Evolutionary conservation across 1,140 invertebrate genomes (phyloP).

Genomic region (Drosophila carrolli): DNA sequence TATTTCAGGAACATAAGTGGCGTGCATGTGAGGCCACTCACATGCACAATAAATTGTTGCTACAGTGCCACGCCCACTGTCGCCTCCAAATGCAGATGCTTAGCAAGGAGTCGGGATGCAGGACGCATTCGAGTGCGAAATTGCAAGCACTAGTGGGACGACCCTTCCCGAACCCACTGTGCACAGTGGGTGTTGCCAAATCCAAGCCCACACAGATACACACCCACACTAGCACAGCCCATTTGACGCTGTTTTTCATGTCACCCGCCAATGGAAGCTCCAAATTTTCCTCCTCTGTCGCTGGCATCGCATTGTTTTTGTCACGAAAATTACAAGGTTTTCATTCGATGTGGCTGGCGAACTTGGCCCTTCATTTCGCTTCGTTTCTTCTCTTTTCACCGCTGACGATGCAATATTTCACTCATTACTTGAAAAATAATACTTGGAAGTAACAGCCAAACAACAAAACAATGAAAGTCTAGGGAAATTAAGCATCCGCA

Average conservation of each 20-base stretch:
- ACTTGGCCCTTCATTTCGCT: not conserved
- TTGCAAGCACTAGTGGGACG: conserved; percentile 47
- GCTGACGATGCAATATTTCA: conserved; percentile 64
- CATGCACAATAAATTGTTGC: conserved; percentile 72
- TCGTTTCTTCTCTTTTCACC: conserved; percentile 23
- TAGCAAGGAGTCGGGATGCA: conserved; percentile 43
- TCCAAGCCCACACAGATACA: conserved; percentile 14
- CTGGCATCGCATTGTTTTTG: conserved; percentile 63
- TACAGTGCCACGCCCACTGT: conserved; percentile 56
- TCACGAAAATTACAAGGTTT: conserved; percentile 78
- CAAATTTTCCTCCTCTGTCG: conserved; percentile 21
- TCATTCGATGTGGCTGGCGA: conserved; percentile 39
- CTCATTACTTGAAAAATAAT: conserved; percentile 24
- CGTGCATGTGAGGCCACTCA: conserved; percentile 25
- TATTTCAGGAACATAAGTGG: not conserved
- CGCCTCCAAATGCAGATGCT: conserved; percentile 38
- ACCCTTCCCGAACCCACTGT: conserved; percentile 11
- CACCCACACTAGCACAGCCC: conserved; percentile 21
- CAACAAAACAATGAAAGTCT: conserved; percentile 15
- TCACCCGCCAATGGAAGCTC: conserved; percentile 24
- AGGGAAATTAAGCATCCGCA: conserved; percentile 7
- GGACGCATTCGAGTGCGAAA: conserved; percentile 74
- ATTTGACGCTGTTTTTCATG: conserved; percentile 72
- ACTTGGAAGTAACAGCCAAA: conserved; percentile 4
- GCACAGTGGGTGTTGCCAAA: conserved; percentile 56